Evolutionary conservation across 1,140 invertebrate species (phyloP), one percentile per base, ranked within the genome.

Genomic region (Pogonognathellus flavescens): DNA sequence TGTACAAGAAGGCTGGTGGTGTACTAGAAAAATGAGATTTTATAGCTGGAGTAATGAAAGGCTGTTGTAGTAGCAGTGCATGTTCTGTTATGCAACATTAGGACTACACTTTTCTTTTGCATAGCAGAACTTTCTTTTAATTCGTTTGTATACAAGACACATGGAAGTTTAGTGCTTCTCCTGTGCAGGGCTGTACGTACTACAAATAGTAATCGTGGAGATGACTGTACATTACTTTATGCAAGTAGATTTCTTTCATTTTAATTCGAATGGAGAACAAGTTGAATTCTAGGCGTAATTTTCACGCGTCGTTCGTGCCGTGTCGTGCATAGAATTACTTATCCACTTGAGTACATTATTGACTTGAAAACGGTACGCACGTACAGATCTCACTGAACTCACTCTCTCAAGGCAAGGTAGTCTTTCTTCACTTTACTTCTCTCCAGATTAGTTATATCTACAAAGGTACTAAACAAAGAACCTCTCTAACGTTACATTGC

Each of bases 261-360:
- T 70, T 76, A 16, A 10, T 50, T 49, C 31, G 41, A 72, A 41
- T 41, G 31, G 31, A 16, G 31, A 72, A 25, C 70, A 76, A 76
- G 22, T 76, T 76, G 70, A 76, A 76, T 76, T 76, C 70, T 76
- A 25, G 70, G 70, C 70, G 70, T 76, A 76, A 76, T 76, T 76
- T 76, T 76, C 70, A 76, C 70, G 70, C 70, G 70, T 76, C 70
- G 70, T 76, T 76, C 70, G 70, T 76, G 70, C 70, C 70, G 70
- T 76, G 70, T 76, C 70, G 70, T 76, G 70, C 70, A 76, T 76
- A 76, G 70, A 76, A 76, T 76, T 76, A 76, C 70, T 76, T 76
- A 76, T 76, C 70, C 70, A 76, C 70, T 76, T 76, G 31, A 76
- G 70, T 76, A 76, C 70, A 76, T 76, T 76, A 76, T 76, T 76